A percentile compares a stretch with the other conserved stretches of the same genome.
Conservation (phyloP, 2,888 invertebrate species). For the Drosophila fulvimacula region DNA sequence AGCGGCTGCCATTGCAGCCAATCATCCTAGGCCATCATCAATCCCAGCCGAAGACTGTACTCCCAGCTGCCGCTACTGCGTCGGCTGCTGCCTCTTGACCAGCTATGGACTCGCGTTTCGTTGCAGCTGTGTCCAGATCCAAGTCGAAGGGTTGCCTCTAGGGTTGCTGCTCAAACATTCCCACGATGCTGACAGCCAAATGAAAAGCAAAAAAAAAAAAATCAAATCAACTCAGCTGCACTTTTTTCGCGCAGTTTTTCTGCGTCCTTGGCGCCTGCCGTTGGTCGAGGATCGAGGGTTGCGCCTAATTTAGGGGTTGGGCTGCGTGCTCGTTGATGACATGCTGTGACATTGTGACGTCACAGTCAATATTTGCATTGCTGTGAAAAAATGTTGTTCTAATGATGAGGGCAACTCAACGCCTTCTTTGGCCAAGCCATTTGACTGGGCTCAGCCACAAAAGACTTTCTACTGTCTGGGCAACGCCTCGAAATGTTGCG, state of each 20-base stretch:
- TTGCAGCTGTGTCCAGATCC: constrained; percentile 54
- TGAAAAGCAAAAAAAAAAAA: background rate
- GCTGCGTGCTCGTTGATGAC: constrained; percentile 46
- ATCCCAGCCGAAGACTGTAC: constrained; percentile 46
- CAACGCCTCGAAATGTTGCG: constrained; percentile 51
- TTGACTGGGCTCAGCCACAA: constrained; percentile 67
- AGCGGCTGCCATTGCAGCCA: constrained; percentile 49
- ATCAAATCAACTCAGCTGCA: constrained; percentile 74
- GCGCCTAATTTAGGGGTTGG: constrained; percentile 75
- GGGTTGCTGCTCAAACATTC: constrained; percentile 67
- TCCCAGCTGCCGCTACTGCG: background rate
- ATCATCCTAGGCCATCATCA: constrained; percentile 76
- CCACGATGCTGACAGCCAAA: constrained; percentile 59
- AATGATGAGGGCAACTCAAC: constrained; percentile 67
- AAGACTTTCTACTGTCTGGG: constrained; percentile 51
- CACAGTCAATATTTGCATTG: constrained; percentile 73
- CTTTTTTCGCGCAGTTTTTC: constrained; percentile 74
- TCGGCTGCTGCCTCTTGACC: constrained; percentile 53
- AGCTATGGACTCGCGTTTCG: constrained; percentile 22
- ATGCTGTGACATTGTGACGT: constrained; percentile 80
- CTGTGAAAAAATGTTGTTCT: constrained; percentile 17
- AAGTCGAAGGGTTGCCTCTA: constrained; percentile 71
- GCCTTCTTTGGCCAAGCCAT: constrained; percentile 56
- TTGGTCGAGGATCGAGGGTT: constrained; percentile 37
- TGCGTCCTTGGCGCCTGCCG: constrained; percentile 60